phyloP scores from a whole-genome alignment of 2,113 vertebrate genomes.

The Rhynchomys soricoides region DNA sequence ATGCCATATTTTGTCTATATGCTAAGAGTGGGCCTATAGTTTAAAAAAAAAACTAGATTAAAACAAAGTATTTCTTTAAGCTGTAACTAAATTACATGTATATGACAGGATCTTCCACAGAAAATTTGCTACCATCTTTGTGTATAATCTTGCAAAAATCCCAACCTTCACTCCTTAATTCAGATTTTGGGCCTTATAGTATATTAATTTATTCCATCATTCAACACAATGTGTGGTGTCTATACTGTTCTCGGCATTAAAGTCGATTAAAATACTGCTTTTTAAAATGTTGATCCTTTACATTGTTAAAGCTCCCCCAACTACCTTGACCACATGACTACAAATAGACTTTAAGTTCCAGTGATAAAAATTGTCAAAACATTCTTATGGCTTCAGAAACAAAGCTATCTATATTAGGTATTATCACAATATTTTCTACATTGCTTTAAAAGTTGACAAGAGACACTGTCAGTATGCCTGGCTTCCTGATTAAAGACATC shows the following conservation, averaged over 20 bases:
- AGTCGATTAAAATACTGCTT: not conserved
- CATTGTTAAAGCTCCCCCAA: not conserved
- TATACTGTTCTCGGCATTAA: not conserved
- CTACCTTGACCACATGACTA: not conserved
- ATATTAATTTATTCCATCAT: not conserved
- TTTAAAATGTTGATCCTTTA: not conserved
- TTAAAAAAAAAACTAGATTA: not conserved
- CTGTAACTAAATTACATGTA: not conserved
- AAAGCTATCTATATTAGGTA: not conserved
- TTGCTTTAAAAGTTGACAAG: not conserved
- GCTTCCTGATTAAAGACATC: not conserved
- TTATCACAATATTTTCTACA: not conserved
- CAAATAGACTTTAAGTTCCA: not conserved
- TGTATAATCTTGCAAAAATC: not conserved
- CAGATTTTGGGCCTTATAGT: not conserved
- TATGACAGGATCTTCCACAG: not conserved
- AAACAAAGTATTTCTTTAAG: not conserved
- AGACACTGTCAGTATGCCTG: not conserved
- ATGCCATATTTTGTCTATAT: not conserved
- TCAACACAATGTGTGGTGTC: not conserved
- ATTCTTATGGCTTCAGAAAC: conserved; percentile 6
- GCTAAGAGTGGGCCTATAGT: not conserved
- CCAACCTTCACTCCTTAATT: not conserved
- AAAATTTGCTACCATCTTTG: not conserved
- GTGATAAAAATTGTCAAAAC: not conserved